Evolutionary conservation across 2,888 invertebrate genomes (phyloP), one percentile per base, ranked within the genome.

Genomic region (Ormyrus thymus): DNA sequence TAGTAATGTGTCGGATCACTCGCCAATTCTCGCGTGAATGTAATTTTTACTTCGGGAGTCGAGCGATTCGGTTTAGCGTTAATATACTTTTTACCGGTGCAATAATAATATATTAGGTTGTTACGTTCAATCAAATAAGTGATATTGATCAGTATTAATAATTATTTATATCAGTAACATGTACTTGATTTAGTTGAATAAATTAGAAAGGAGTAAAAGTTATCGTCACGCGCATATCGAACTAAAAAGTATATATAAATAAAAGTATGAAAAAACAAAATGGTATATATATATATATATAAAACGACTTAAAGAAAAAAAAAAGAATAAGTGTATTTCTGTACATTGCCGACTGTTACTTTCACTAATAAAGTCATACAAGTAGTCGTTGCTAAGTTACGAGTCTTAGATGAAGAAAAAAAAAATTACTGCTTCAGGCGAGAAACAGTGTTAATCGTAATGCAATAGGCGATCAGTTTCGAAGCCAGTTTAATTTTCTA

Each of bases 321-420:
- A 68, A 70, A 58, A 48, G 82, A 79, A 81, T 86, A 83, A 83
- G 83, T 86, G 86, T 87, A 87, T 87, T 85, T 87, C 85, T 87
- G 85, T 87, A 86, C 81, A 85, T 84, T 82, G 82, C 84, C 66
- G 81, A 82, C 79, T 75, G 66, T 75, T 75, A 53, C 13, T 66
- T 69, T 55, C 15, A 51, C 61, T 59, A 13, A 48, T 29, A 29
- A 43, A 69, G 13, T 58, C 51, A 70, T 29, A 29, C 29, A 70
- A 13, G 11, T 51, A 70, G 58, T 64, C 5, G 7, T 56, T 58
- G 7, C 43, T 51, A 9, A 59, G 51, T 72, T 58, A 45, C 29
- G 46, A 71, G 46, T 59, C 66, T 64, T 61, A 61, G 73, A 69
- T 0, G 58, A 48, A n/a, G n/a, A 69, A 43, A 65, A 4, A 29